Evolutionary conservation across 2,113 vertebrate species (phyloP).

Genomic region (Cygnus atratus): DNA sequence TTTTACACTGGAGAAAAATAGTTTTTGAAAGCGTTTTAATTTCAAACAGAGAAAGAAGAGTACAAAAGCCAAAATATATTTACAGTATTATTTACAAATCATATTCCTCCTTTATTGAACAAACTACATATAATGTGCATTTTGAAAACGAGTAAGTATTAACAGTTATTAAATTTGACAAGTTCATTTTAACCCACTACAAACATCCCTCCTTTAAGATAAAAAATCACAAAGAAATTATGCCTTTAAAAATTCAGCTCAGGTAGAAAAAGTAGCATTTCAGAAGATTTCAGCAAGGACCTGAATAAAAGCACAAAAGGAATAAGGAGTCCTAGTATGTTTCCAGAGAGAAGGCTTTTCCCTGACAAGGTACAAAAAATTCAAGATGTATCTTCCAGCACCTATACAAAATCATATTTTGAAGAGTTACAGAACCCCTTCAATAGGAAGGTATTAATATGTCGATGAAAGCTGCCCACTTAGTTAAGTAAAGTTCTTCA

Average conservation of each 20-base stretch:
- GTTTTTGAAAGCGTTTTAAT: not conserved
- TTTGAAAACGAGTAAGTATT: not conserved
- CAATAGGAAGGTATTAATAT: not conserved
- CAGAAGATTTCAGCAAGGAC: not conserved
- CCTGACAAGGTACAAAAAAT: not conserved
- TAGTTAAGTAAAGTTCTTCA: not conserved
- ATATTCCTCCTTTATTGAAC: not conserved
- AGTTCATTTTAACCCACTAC: not conserved
- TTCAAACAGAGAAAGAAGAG: not conserved
- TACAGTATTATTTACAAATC: constrained; percentile 31
- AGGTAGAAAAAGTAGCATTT: not conserved
- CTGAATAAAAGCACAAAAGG: not conserved
- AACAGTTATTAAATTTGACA: not conserved
- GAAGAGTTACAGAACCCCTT: not conserved
- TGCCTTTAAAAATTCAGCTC: not conserved
- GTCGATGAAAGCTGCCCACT: not conserved
- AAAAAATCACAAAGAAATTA: not conserved
- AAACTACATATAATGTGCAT: not conserved
- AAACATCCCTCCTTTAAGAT: not conserved
- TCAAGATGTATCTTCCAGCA: not conserved
- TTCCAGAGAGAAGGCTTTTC: constrained; percentile 5
- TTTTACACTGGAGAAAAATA: not conserved
- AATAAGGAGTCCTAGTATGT: not conserved
- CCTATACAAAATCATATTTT: not conserved
- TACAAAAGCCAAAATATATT: not conserved